phyloP scores from a whole-genome alignment of 2,113 vertebrate genomes.

The Rattus rattus region DNA sequence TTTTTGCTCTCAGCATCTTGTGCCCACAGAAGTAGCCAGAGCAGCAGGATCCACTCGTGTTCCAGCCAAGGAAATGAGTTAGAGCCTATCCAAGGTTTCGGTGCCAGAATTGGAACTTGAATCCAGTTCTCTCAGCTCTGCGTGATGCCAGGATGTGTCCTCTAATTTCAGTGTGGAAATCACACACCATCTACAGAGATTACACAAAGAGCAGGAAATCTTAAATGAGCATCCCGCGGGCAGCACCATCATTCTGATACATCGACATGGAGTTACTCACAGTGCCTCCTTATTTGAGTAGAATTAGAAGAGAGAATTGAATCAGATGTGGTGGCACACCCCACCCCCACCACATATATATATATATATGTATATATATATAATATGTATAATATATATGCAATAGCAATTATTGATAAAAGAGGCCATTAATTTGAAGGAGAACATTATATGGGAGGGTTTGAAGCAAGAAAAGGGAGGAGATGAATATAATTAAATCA shows the following conservation, averaged over 20 bases:
- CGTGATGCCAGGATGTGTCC: neutral
- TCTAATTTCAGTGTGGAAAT: slow-evolving; percentile 33
- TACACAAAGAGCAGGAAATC: slow-evolving; percentile 12
- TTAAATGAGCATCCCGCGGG: neutral
- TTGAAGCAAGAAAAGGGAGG: no score
- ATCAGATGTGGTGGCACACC: neutral
- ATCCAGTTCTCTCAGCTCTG: neutral
- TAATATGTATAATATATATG: no score
- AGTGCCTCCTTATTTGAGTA: neutral
- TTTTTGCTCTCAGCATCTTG: neutral
- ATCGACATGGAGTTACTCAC: neutral
- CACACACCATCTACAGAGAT: neutral
- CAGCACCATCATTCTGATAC: neutral
- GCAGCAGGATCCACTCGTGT: neutral
- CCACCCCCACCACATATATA: neutral
- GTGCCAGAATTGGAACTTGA: neutral
- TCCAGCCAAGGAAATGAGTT: neutral
- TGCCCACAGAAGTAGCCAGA: neutral
- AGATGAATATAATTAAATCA: no score
- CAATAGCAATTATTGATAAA: no score
- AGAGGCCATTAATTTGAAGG: no score
- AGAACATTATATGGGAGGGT: no score
- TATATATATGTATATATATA: no score
- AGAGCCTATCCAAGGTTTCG: neutral
- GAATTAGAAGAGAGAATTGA: neutral